These are phyloP conservation scores for Callitettix versicolor DNA, from an alignment of 1,140 invertebrate species.

Conservation along the genomic window DNA sequence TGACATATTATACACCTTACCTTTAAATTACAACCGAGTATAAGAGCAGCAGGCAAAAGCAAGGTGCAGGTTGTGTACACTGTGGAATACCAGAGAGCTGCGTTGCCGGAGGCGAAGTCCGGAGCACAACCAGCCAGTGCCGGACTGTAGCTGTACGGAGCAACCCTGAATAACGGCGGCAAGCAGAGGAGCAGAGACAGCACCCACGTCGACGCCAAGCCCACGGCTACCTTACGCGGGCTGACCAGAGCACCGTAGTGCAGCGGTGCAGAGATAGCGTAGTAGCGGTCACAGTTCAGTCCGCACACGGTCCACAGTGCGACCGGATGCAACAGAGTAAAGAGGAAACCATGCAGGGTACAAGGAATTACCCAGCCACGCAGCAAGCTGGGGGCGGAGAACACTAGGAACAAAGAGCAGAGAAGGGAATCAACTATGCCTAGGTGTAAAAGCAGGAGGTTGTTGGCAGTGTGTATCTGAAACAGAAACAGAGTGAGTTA, in stretches of 20 bases:
- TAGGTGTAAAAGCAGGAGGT: constrained; percentile 57
- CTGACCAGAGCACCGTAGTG: constrained; percentile 63
- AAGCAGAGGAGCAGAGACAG: constrained; percentile 35
- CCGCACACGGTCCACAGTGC: constrained; percentile 70
- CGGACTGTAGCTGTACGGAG: constrained; percentile 40
- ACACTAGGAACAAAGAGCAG: constrained; percentile 46
- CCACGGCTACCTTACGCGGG: constrained; percentile 44
- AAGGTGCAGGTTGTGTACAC: constrained; percentile 53
- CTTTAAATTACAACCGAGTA: constrained; percentile 61
- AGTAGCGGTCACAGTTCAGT: constrained; percentile 66
- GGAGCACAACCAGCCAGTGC: constrained; percentile 51
- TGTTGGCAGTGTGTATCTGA: constrained; percentile 51
- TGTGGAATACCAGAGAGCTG: constrained; percentile 46
- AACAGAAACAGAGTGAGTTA: constrained; percentile 32
- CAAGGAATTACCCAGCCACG: constrained; percentile 42
- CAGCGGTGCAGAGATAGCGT: constrained; percentile 62
- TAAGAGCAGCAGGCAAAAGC: constrained; percentile 51
- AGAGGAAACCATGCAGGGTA: constrained; percentile 48
- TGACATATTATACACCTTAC: constrained; percentile 24
- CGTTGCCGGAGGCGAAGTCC: constrained; percentile 47
- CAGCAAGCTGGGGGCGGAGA: constrained; percentile 35
- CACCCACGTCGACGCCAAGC: constrained; percentile 38
- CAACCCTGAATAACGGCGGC: constrained; percentile 36
- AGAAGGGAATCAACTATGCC: constrained; percentile 54
- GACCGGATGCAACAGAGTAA: constrained; percentile 58